Conservation (phyloP, 2,113 vertebrate genomes). For the Anthoscopus minutus region DNA sequence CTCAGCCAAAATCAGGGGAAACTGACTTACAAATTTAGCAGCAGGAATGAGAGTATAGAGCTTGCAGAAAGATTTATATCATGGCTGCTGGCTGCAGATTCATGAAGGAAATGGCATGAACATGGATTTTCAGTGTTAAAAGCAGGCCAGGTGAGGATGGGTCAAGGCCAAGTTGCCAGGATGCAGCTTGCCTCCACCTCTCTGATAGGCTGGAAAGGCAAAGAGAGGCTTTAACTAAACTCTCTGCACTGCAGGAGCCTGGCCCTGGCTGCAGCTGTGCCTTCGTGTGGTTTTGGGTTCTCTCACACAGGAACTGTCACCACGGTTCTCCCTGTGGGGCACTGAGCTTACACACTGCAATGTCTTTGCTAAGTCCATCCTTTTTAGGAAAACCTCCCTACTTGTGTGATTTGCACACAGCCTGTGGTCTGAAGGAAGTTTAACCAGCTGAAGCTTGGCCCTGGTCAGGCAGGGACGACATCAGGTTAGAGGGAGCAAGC, state of each 20-base stretch:
- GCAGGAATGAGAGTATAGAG: neutral
- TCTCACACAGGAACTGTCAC: constrained; percentile 8
- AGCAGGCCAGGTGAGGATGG: neutral
- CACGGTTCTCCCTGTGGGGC: neutral
- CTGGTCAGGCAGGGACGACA: neutral
- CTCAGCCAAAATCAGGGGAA: neutral
- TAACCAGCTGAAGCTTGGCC: neutral
- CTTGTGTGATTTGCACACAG: neutral
- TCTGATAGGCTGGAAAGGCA: neutral
- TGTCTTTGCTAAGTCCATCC: neutral
- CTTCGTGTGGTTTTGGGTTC: neutral
- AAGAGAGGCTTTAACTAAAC: neutral
- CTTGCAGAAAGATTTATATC: constrained; percentile 16
- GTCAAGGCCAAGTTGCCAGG: neutral
- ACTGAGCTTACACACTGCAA: neutral
- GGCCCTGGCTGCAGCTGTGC: neutral
- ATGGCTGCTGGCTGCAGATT: neutral
- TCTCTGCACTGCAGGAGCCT: neutral
- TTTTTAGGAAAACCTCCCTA: neutral
- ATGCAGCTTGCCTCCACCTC: neutral
- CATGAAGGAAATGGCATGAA: neutral
- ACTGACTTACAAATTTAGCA: neutral
- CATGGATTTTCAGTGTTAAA: neutral
- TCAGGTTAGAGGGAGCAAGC: neutral
- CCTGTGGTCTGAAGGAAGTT: neutral